phyloP scores from a whole-genome alignment of 2,113 vertebrate species.

The Callipepla squamata region DNA sequence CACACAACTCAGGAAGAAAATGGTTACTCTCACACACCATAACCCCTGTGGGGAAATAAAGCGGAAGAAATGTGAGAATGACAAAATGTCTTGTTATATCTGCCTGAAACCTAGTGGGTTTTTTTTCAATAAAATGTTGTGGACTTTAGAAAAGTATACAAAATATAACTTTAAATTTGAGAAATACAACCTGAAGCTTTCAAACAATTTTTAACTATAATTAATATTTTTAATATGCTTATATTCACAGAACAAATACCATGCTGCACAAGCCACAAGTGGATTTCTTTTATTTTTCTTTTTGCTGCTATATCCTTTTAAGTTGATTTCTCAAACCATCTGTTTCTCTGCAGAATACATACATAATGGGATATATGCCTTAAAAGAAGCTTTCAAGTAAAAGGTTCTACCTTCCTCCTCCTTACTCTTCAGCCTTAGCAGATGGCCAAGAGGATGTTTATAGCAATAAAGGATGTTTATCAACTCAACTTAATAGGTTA shows the following conservation, averaged over 20 bases:
- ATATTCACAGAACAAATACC: neutral
- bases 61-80: neutral
- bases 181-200: neutral
- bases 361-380: neutral
- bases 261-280: neutral
- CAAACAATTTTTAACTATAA: neutral
- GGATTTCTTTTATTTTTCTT: neutral
- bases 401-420: conserved; percentile 8
- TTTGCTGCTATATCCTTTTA: neutral
- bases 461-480: conserved; percentile 60
- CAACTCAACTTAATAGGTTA: neutral
- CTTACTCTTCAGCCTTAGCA: conserved; percentile 16
- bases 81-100: neutral
- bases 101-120: neutral
- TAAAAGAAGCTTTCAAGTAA: neutral
- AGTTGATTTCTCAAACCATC: neutral
- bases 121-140: neutral
- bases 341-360: neutral
- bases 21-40: neutral
- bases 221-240: neutral
- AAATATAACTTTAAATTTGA: neutral
- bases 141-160: neutral
- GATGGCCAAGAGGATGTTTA: conserved; percentile 59
- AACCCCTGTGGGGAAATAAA: neutral
- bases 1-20: neutral